phyloP scores from a whole-genome alignment of 2,113 vertebrate genomes.

The Chionomys nivalis region DNA sequence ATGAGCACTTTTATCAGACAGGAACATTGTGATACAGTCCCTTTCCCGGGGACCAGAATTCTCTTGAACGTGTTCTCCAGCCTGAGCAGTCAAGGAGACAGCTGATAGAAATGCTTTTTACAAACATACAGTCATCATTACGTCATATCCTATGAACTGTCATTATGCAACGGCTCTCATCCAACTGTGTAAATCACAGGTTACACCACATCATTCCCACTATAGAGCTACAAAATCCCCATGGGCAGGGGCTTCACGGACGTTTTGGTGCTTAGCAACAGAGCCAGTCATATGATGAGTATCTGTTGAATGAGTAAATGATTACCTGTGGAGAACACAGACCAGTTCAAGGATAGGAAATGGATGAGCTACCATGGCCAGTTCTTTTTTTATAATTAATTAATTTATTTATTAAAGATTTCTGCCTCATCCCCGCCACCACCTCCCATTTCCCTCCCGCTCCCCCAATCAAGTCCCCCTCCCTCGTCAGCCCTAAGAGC shows the following conservation, averaged over 20 bases:
- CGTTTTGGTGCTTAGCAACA: conserved; percentile 22
- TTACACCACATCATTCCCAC: conserved; percentile 28
- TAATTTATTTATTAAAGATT: no score
- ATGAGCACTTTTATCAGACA: conserved; percentile 8
- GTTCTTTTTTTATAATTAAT: no score
- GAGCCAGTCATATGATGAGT: conserved; percentile 24
- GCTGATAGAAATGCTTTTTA: background rate
- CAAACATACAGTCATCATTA: background rate
- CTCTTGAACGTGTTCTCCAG: background rate
- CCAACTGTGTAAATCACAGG: conserved; percentile 53
- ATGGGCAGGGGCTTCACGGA: background rate
- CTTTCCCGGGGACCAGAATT: background rate
- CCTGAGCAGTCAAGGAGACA: background rate
- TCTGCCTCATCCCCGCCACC: no score
- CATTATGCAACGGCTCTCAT: background rate
- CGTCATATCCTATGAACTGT: background rate
- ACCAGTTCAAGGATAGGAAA: conserved; percentile 3
- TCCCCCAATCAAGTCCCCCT: no score
- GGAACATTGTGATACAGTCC: background rate
- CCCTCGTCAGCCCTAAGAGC: no score
- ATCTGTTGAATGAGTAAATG: conserved; percentile 62
- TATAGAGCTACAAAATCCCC: background rate
- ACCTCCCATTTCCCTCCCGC: no score
- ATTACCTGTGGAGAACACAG: conserved; percentile 13
- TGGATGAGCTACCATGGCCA: background rate